Conservation (phyloP, 2,888 invertebrate genomes). For the Globia sparganii region DNA sequence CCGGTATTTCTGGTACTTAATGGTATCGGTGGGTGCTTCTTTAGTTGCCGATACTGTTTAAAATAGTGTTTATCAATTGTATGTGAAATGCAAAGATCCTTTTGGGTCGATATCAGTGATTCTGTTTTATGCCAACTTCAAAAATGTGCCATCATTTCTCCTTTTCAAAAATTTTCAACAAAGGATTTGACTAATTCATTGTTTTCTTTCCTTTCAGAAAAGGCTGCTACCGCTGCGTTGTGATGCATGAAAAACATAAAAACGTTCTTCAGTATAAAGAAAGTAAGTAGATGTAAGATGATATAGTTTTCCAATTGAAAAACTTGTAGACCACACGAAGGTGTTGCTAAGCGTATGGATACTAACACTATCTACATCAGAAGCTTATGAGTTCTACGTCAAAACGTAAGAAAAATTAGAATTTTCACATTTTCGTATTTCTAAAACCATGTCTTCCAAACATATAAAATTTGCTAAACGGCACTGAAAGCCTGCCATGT, state of each 20-base stretch:
- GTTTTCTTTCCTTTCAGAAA: conserved; percentile 91
- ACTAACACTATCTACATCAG: background rate
- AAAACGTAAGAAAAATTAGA: background rate
- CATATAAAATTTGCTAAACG: background rate
- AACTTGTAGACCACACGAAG: background rate
- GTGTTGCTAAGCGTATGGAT: background rate
- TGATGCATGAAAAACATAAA: conserved; percentile 98
- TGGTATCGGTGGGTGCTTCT: too few relatives aligned
- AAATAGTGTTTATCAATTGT: background rate
- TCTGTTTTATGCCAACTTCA: background rate
- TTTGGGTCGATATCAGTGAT: background rate
- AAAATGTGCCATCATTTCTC: background rate
- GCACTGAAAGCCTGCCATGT: background rate
- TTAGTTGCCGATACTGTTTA: background rate
- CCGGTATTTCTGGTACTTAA: background rate
- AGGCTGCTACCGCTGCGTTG: conserved; percentile 98
- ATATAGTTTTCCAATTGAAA: background rate
- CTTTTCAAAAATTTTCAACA: too few relatives aligned
- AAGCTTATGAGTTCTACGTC: background rate
- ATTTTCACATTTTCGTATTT: background rate
- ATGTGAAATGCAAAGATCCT: background rate
- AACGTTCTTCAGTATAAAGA: conserved; percentile 99
- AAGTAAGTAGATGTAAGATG: conserved; percentile 93
- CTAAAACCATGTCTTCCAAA: background rate
- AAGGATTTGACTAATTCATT: background rate